Conservation (phyloP, 2,113 vertebrate genomes). For the Toxotes chatareus region DNA sequence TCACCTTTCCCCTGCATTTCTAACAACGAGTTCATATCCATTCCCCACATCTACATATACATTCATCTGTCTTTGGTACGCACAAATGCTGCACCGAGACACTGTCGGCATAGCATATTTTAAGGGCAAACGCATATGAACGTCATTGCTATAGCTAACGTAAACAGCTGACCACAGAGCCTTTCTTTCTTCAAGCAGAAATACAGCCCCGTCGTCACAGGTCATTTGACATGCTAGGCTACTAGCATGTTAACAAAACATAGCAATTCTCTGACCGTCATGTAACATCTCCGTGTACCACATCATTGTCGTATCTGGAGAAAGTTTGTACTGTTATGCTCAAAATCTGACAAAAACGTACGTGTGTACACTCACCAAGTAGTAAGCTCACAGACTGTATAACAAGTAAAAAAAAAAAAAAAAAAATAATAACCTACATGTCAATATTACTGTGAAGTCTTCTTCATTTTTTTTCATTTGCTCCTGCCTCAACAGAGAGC, state of each 20-base stretch:
- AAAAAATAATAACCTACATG: too few species aligned
- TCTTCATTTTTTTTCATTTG: neutral
- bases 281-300: neutral
- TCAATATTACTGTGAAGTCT: neutral
- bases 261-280: neutral
- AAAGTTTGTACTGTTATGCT: rapidly evolving
- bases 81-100: neutral
- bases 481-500: neutral
- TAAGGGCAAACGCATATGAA: too few species aligned
- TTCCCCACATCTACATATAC: too few species aligned
- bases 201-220: neutral
- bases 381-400: too few species aligned
- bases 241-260: neutral
- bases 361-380: neutral
- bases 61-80: neutral
- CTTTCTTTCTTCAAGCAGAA: neutral
- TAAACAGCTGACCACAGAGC: neutral
- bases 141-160: too few species aligned
- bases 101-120: too few species aligned
- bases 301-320: neutral
- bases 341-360: neutral
- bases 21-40: neutral
- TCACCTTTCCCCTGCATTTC: neutral
- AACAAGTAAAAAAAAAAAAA: too few species aligned
- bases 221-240: slow-evolving; percentile 3